phyloP scores from a whole-genome alignment of 1,140 invertebrate species.

The Monomorium pharaonis region DNA sequence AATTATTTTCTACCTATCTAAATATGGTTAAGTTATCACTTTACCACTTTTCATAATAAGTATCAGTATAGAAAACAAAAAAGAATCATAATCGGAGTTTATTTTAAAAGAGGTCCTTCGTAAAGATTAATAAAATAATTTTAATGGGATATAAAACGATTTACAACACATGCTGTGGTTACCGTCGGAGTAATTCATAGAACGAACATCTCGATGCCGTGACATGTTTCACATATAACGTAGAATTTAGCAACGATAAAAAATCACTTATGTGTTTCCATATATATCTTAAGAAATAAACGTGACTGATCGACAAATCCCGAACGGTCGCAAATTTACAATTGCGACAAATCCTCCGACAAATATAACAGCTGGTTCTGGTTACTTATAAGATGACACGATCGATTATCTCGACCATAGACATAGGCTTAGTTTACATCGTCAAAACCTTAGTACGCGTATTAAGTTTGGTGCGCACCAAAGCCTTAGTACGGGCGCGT shows the following conservation, averaged over 20 bases:
- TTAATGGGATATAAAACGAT: not conserved
- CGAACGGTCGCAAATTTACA: not conserved
- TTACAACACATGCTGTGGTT: constrained; percentile 28
- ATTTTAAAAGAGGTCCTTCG: not conserved
- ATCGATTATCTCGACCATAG: no score
- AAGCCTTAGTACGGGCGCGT: no score
- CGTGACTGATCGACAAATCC: not conserved
- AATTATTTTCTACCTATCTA: not conserved
- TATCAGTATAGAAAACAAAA: not conserved
- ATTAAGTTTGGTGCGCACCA: no score
- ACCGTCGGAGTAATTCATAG: constrained; percentile 91
- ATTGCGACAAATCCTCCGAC: not conserved
- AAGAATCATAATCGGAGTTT: not conserved
- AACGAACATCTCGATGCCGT: constrained; percentile 91
- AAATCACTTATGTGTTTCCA: constrained; percentile 12
- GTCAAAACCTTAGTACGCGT: no score
- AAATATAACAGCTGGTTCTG: not conserved
- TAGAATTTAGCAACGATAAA: not conserved
- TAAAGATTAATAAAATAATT: not conserved
- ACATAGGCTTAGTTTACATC: no score
- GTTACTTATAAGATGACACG: not conserved
- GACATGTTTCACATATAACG: constrained; percentile 86
- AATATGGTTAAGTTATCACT: not conserved
- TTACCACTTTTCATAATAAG: not conserved
- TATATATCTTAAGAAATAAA: not conserved